Evolutionary conservation across 2,113 vertebrate genomes (phyloP), one percentile per base, ranked within the genome.

Genomic region (Gasterosteus nipponicus): DNA sequence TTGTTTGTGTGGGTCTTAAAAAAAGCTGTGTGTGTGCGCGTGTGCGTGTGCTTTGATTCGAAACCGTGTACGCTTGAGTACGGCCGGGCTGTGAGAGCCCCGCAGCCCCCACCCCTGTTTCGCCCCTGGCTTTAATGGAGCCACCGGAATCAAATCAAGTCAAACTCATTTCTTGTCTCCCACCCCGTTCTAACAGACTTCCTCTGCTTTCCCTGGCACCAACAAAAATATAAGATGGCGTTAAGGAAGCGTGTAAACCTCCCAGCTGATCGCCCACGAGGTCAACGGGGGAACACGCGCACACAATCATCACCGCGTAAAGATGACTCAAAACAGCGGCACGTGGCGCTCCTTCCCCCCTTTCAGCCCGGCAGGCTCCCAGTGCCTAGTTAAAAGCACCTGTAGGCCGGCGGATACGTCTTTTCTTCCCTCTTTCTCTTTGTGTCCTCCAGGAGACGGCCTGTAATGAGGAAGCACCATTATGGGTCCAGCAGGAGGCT

Each of bases 401-500:
- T 80, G 80, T 72, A 81, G 63, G 87, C 62, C 83, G 84, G 86
- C 63, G 7, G 80, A 82, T 79, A 70, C 60, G 84, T 82, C 49
- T 72, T 75, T 75, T 69, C 75, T 81, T 57, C 33, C 33, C 33
- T 5, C 33, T 74, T 46, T 10, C 3, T 73, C 41, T 12, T 7
- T 12, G 38, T 19, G 67, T 14, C 14, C 0, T 44, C 54, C 69
- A 60, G 57, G 57, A 86, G 89, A 86, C 78, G 56, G 51, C 67
- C 64, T 81, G 67, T 92, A 90, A 93, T 91, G 87, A 92, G 88
- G 85, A 81, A 78, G 83, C 81, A 61, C 75, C 79, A 88, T 91
- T 87, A 90, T 76, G 81, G 78, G 61, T 91, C 78, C 89, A 83
- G 73, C 79, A 83, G 81, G 84, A 89, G 79, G 66, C 73, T 42